Conservation (phyloP, 2,113 vertebrate species). For the Odobenus rosmarus region DNA sequence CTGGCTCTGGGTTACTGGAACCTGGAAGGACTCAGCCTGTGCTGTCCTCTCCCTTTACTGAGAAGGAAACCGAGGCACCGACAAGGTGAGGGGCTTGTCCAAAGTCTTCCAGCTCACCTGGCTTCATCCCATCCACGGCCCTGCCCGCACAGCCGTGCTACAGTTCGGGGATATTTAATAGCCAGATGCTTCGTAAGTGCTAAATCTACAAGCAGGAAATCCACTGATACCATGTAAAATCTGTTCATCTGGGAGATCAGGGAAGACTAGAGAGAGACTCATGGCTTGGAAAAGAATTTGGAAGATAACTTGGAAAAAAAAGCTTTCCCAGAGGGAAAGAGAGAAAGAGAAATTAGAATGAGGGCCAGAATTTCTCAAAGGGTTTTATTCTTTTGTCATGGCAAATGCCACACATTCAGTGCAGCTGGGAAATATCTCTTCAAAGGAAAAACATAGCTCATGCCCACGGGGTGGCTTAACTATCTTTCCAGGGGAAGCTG, state of each 20-base stretch:
- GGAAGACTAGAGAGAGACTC: background rate
- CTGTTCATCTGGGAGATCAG: background rate
- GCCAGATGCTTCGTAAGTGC: background rate
- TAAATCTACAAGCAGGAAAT: background rate
- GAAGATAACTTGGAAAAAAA: background rate
- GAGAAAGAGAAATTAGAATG: background rate
- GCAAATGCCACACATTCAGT: background rate
- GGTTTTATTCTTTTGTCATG: background rate
- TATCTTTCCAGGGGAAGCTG: background rate
- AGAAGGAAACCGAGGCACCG: background rate
- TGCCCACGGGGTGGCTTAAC: background rate
- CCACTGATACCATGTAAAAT: background rate
- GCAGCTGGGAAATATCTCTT: conserved; percentile 38
- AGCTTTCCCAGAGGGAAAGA: background rate
- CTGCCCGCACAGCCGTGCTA: fast-evolving
- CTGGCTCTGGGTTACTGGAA: background rate
- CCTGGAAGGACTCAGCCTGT: background rate
- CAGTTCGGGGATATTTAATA: background rate
- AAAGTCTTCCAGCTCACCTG: background rate
- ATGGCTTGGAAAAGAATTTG: background rate
- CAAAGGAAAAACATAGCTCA: conserved; percentile 47
- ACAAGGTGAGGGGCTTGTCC: background rate
- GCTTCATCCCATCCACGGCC: too few relatives aligned
- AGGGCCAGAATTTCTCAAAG: background rate
- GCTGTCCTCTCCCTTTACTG: background rate